A percentile compares a stretch with the other conserved stretches of the same genome.
These are phyloP conservation scores for Probaryconus sp. DNA, from an alignment of 1,140 invertebrate genomes.

Conservation along the genomic window DNA sequence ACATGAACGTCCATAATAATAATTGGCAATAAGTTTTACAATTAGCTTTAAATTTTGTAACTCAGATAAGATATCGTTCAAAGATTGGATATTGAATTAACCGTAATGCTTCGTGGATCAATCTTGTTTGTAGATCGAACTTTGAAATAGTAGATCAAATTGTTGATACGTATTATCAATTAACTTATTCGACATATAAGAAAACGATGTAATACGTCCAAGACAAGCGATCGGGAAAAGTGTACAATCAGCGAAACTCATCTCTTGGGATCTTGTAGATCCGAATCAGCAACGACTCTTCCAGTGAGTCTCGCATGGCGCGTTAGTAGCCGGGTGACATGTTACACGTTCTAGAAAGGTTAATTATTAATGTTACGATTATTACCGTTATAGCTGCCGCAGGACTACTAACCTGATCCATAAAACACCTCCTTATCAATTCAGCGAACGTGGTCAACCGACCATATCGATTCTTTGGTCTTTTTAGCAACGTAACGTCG, in stretches of 20 bases:
- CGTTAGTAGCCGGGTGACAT: slow-evolving; percentile 57
- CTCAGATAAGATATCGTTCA: no score
- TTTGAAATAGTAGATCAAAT: slow-evolving; percentile 21
- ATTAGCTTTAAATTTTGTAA: no score
- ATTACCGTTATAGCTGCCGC: slow-evolving; percentile 67
- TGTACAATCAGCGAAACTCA: slow-evolving; percentile 53
- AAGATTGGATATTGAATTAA: no score
- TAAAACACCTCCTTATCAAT: slow-evolving; percentile 69
- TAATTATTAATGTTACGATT: slow-evolving; percentile 73
- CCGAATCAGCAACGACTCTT: slow-evolving; percentile 65
- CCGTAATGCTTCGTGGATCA: slow-evolving; percentile 2
- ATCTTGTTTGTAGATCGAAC: slow-evolving; percentile 11
- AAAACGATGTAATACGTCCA: slow-evolving; percentile 41
- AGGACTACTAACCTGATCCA: slow-evolving; percentile 61
- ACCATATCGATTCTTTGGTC: slow-evolving; percentile 56
- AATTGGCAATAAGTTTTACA: no score
- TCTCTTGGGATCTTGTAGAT: slow-evolving; percentile 59
- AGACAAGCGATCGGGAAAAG: slow-evolving; percentile 38
- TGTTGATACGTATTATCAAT: slow-evolving; percentile 44
- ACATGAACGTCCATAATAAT: no score
- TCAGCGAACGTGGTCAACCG: slow-evolving; percentile 62
- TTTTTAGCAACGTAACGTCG: slow-evolving; percentile 44
- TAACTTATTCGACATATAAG: slow-evolving; percentile 52
- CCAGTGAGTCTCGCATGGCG: slow-evolving; percentile 61
- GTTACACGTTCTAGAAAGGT: slow-evolving; percentile 60